Conservation (phyloP, 2,113 vertebrate species). For the Sporophila hypoxantha region DNA sequence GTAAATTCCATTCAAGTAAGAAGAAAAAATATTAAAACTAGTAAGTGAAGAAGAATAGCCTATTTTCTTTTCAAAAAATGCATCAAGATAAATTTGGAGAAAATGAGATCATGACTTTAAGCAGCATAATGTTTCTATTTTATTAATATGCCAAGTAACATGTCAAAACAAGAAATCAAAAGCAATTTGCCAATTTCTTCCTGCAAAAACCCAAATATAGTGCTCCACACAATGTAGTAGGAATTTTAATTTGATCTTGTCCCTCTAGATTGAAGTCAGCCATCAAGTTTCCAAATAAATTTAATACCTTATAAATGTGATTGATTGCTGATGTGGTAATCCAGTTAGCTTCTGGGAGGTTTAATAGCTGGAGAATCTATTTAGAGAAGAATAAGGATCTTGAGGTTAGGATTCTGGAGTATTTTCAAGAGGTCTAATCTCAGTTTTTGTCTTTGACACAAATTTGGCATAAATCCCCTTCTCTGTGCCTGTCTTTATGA, state of each 20-base stretch:
- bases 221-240: neutral
- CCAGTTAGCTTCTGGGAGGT: neutral
- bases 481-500: neutral
- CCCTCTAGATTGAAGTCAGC: conserved; percentile 7
- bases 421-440: neutral
- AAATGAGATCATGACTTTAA: conserved; percentile 21
- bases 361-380: conserved; percentile 24
- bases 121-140: neutral
- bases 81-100: neutral
- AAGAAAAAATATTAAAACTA: neutral
- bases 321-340: conserved; percentile 33
- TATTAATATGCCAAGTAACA: conserved; percentile 17
- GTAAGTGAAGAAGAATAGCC: neutral
- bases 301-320: conserved; percentile 41
- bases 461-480: neutral
- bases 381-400: conserved; percentile 12
- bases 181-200: conserved; percentile 15
- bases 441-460: neutral
- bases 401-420: neutral
- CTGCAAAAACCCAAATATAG: neutral
- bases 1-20: neutral
- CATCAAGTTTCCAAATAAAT: conserved; percentile 23
- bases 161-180: conserved; percentile 46
- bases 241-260: conserved; percentile 33
- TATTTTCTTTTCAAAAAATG: neutral